Percentiles rank a stretch among this genome's conserved stretches.
Evolutionary conservation across 2,113 vertebrate genomes (phyloP).

Genomic region (Eolophus roseicapilla): DNA sequence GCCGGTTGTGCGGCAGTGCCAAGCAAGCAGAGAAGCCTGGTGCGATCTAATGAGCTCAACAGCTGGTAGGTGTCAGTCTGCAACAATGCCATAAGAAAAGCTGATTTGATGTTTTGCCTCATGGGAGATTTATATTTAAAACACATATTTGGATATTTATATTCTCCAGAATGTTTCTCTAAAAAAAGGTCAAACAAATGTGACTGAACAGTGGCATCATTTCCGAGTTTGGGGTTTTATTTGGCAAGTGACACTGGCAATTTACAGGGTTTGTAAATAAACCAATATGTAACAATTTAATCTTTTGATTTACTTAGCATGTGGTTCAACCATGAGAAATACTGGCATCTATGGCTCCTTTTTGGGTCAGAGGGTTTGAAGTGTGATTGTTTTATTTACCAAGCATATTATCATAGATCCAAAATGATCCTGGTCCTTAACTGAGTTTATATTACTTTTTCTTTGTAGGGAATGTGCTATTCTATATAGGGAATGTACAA

Average conservation of each 20-base stretch:
- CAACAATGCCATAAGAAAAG: neutral
- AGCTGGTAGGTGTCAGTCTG: slow-evolving; percentile 41
- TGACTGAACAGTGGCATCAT: neutral
- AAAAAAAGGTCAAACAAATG: neutral
- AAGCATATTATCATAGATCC: neutral
- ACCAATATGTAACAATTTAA: neutral
- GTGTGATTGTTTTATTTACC: neutral
- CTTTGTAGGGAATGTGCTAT: neutral
- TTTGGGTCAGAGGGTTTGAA: neutral
- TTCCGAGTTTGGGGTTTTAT: neutral
- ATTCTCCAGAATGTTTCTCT: neutral
- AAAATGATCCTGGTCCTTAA: neutral
- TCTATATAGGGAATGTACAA: neutral
- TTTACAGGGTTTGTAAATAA: neutral
- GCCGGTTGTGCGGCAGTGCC: neutral
- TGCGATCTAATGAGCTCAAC: slow-evolving; percentile 18
- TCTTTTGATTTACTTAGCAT: neutral
- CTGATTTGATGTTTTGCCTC: slow-evolving; percentile 16
- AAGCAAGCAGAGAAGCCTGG: neutral
- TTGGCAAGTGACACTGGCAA: neutral
- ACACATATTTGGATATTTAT: slow-evolving; percentile 6
- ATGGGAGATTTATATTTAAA: neutral
- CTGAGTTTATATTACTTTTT: neutral
- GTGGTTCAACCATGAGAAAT: neutral
- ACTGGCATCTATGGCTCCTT: neutral